A percentile compares a stretch with the other conserved stretches of the same genome.
Conservation (phyloP, 2,888 invertebrate species). For the Pycnomerus fuliginosus region DNA sequence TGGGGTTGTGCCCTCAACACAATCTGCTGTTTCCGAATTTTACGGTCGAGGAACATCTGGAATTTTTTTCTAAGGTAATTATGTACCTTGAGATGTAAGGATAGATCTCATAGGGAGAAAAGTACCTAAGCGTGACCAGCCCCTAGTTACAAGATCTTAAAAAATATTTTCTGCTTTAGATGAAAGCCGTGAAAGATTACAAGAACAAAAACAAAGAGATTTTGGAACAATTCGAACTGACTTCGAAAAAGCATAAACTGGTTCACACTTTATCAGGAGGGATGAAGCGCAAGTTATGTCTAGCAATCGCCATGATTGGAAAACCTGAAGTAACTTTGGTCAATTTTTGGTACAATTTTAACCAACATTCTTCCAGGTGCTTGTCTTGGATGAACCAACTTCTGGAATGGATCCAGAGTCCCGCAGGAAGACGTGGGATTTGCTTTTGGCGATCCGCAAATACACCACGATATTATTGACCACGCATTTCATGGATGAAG, state of each 20-base stretch:
- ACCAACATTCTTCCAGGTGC: slow-evolving; percentile 58
- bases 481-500: slow-evolving; percentile 96
- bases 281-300: slow-evolving; percentile 84
- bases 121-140: too few species aligned
- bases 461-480: slow-evolving; percentile 81
- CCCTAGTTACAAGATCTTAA: too few species aligned
- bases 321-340: slow-evolving; percentile 61
- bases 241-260: slow-evolving; percentile 61
- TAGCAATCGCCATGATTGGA: slow-evolving; percentile 84
- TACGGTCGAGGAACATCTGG: slow-evolving; percentile 79
- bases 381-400: slow-evolving; percentile 83
- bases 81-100: too few species aligned
- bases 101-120: too few species aligned
- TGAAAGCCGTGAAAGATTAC: slow-evolving; percentile 71
- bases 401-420: slow-evolving; percentile 91
- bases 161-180: too few species aligned
- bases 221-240: slow-evolving; percentile 60
- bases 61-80: slow-evolving; percentile 79
- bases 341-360: too few species aligned
- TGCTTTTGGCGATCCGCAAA: slow-evolving; percentile 63
- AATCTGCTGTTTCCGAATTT: slow-evolving; percentile 82
- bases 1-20: slow-evolving; percentile 92
- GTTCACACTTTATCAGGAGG: slow-evolving; percentile 82
- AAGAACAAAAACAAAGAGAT: slow-evolving; percentile 57
- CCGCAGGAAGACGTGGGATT: slow-evolving; percentile 83